Evolutionary conservation across 1,140 invertebrate species (phyloP), one percentile per base, ranked within the genome.

Genomic region (Achatina immaculata): DNA sequence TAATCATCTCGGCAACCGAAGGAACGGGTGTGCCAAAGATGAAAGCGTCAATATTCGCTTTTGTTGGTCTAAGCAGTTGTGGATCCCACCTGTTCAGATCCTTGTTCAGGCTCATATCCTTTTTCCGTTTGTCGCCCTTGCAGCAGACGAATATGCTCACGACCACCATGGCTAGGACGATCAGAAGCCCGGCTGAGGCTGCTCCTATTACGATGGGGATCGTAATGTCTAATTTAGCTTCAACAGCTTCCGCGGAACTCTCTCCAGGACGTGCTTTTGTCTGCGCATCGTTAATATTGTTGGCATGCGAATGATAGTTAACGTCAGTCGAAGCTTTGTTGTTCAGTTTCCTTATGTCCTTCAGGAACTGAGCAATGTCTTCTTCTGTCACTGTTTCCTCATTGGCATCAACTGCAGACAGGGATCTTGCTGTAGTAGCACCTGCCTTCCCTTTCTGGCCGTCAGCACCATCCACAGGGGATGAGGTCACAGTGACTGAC

Each of bases 61-160:
- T 36, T 31, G 34, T 78, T 42, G 76, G 76, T 2, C 76, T 58
- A 1, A 78, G 42, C 62, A 78, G 28, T 31, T 78, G 76, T 36
- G 76, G 76, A 42, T 78, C 76, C 76, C 76, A 78, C 21, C 76
- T 28, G 40, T 78, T 78, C 9, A 66, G 24, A 31, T 78, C 76
- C 24, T 43, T 55, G 43, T 78, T 78, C 1, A 78, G 48, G 19
- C 19, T 62, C 74, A 76, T 38, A 40, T 43, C 48, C 36, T 76
- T 58, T 0, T 40, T 36, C 11, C 31, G 34, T 21, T 45, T 51
- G 28, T 34, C n/a, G 11, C 11, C 24, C 16, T 42, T 42, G 38
- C 68, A 71, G n/a, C 38, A 71, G 6, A 42, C 38, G 42, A 42
- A 45, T 16, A 71, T 71, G 21, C 9, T 7, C n/a, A 71, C 68